A percentile compares a stretch with the other conserved stretches of the same genome.
Evolutionary conservation across 1,140 invertebrate genomes (phyloP).

Genomic region (Rhyzopertha dominica): DNA sequence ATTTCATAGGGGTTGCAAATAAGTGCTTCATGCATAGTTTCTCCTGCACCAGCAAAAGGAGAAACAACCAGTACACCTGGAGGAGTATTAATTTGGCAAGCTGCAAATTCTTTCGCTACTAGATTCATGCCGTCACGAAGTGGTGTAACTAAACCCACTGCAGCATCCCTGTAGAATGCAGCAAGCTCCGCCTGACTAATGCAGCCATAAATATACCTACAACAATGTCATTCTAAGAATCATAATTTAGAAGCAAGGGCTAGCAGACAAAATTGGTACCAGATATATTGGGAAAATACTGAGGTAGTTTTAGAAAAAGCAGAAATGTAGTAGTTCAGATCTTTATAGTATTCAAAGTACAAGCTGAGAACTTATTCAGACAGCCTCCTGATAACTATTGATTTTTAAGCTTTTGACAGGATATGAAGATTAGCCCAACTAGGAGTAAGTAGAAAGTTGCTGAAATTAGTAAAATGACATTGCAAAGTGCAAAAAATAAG

Average conservation of each 20-base stretch:
- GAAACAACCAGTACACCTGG: slow-evolving; percentile 86
- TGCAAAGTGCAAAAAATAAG: too few relatives aligned
- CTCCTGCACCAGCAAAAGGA: slow-evolving; percentile 84
- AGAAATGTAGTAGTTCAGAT: too few relatives aligned
- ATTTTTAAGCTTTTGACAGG: too few relatives aligned
- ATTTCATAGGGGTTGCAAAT: slow-evolving; percentile 89
- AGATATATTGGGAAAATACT: too few relatives aligned
- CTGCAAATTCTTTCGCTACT: slow-evolving; percentile 89
- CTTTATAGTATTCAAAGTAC: too few relatives aligned
- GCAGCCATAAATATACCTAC: slow-evolving; percentile 80
- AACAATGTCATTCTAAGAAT: slow-evolving; percentile 5
- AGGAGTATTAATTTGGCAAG: slow-evolving; percentile 81
- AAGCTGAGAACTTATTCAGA: too few relatives aligned
- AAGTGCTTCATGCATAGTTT: slow-evolving; percentile 83
- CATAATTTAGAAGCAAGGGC: slow-evolving; percentile 3
- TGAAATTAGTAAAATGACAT: too few relatives aligned
- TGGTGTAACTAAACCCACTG: slow-evolving; percentile 81
- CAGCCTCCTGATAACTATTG: too few relatives aligned
- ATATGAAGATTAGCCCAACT: too few relatives aligned
- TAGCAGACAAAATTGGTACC: too few relatives aligned
- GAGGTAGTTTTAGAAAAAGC: too few relatives aligned
- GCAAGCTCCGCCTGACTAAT: slow-evolving; percentile 80
- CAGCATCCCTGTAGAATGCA: slow-evolving; percentile 77
- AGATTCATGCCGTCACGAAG: slow-evolving; percentile 90
- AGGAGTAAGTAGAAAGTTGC: too few relatives aligned